These are phyloP conservation scores for Gopherus evgoodei DNA, from an alignment of 2,113 vertebrate species.

Conservation along the genomic window DNA sequence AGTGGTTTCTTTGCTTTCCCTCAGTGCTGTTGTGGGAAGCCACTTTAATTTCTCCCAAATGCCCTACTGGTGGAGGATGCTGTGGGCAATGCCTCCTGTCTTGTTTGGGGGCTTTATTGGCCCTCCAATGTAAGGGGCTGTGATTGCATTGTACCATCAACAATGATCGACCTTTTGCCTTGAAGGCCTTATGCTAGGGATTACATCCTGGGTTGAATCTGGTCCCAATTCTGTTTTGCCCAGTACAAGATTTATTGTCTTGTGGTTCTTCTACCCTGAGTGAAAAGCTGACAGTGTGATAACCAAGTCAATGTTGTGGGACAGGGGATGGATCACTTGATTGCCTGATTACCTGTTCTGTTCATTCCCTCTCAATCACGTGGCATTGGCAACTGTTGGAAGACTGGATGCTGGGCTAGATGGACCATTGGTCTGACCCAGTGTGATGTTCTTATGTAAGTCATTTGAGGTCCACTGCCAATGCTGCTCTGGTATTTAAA, in stretches of 20 bases:
- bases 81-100: neutral
- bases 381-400: neutral
- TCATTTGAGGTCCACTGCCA: neutral
- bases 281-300: neutral
- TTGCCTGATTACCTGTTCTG: neutral
- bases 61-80: neutral
- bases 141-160: neutral
- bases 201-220: neutral
- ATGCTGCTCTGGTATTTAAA: neutral
- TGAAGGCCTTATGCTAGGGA: neutral
- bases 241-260: neutral
- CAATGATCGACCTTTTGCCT: neutral
- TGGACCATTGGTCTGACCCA: neutral
- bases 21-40: neutral
- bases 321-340: neutral
- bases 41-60: neutral
- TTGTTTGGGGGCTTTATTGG: neutral
- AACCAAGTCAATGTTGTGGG: neutral
- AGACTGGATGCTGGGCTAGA: neutral
- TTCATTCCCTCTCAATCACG: neutral
- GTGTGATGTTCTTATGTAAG: neutral
- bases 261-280: neutral
- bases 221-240: rapidly evolving
- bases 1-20: neutral
- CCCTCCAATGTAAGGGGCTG: neutral